Evolutionary conservation across 2,888 invertebrate species (phyloP), one percentile per base, ranked within the genome.

Genomic region (Bombylius discolor): DNA sequence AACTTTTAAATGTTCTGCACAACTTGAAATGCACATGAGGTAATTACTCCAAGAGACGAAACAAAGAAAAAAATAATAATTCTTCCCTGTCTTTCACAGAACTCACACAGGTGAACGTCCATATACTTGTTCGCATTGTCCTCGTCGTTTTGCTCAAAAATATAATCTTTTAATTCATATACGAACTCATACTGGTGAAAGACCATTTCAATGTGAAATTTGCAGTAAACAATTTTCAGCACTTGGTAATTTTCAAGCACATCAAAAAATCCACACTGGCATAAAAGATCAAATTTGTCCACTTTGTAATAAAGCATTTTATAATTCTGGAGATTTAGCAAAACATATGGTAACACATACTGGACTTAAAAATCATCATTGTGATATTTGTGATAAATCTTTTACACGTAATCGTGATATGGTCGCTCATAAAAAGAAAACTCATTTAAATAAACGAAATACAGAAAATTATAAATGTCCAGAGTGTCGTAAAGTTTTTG

Each of bases 211-310:
- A 58, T 82, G 81, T 68, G 81, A 81, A 66, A 76, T 81, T 8
- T 81, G 81, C 67, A 80, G 81, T 53, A 81, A 81, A 67, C 77
- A 77, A 61, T 82, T 81, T 67, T 77, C 80, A 1, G 81, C 81
- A 1, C 72, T 81, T 65, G 80, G 81, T 0, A 81, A 81, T 65
- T 78, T 82, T 58, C 79, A 80, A 60, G 79, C 81, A 3, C 82
- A 82, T 66, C 73, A 80, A n/a, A 82, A 81, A 68, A 81, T 81
- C 42, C 82, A 82, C 58, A 76, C 77, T 1, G 81, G 81, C 1
- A 78, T 81, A 62, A 76, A 77, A 50, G 81, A 82, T 70, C 81
- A 81, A 73, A 70, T 77, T 23, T 82, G 82, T 67, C 71, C 77
- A 1, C 62, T 81, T 31, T 82, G 81, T 59, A 78, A 74, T 57